These are phyloP conservation scores for Ormyrus pomaceus DNA, from an alignment of 2,888 invertebrate species.

Conservation along the genomic window DNA sequence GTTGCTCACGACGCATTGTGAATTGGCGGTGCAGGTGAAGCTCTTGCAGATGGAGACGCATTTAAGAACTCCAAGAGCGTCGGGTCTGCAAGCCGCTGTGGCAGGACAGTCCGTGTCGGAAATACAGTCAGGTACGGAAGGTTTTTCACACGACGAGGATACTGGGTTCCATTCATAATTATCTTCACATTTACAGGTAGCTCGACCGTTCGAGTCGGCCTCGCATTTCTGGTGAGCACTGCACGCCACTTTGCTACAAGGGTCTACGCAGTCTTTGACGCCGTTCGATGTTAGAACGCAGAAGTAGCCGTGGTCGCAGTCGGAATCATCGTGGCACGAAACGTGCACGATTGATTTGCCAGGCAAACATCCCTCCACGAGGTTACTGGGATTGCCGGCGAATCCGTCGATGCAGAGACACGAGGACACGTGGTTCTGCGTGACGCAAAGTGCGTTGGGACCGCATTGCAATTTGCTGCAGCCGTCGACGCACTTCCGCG, in stretches of 20 bases:
- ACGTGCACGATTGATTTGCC: constrained; percentile 79
- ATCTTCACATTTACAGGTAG: constrained; percentile 87
- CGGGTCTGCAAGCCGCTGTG: constrained; percentile 86
- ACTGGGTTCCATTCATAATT: constrained; percentile 91
- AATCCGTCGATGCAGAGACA: constrained; percentile 92
- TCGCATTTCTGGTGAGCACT: constrained; percentile 89
- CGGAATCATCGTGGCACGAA: constrained; percentile 82
- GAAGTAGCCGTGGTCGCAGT: constrained; percentile 84
- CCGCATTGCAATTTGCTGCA: constrained; percentile 93
- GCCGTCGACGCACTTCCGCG: constrained; percentile 90
- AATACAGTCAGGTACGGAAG: constrained; percentile 89
- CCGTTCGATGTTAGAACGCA: constrained; percentile 82
- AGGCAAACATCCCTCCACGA: constrained; percentile 87
- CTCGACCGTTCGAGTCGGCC: constrained; percentile 81
- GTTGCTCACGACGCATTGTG: constrained; percentile 85
- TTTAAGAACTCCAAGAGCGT: constrained; percentile 89
- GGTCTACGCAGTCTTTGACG: constrained; percentile 83
- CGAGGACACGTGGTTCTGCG: constrained; percentile 89
- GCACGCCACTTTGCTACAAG: constrained; percentile 88
- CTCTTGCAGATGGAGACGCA: constrained; percentile 87
- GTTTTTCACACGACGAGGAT: constrained; percentile 88
- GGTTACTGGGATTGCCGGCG: constrained; percentile 88
- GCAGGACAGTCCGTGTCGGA: constrained; percentile 84
- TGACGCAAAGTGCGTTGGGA: constrained; percentile 91
- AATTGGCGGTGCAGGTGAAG: constrained; percentile 90